phyloP scores from a whole-genome alignment of 2,888 invertebrate genomes.

The Parnassius orleans region DNA sequence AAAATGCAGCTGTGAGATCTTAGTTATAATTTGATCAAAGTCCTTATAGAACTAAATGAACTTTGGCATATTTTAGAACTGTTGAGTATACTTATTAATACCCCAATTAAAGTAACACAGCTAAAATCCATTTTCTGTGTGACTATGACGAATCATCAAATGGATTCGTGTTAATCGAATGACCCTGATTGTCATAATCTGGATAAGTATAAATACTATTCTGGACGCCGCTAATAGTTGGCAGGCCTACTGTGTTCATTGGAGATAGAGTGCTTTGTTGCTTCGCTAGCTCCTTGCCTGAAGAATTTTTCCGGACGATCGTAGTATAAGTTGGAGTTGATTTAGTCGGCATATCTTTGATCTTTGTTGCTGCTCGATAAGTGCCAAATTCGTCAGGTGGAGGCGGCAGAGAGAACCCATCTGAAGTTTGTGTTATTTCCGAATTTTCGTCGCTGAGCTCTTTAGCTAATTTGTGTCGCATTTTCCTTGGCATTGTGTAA shows the following conservation, averaged over 20 bases:
- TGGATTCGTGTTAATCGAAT: constrained; percentile 68
- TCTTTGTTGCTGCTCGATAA: constrained; percentile 63
- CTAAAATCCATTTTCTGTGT: constrained; percentile 32
- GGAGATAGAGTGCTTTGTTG: constrained; percentile 57
- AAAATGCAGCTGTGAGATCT: constrained; percentile 27
- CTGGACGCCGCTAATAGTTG: constrained; percentile 57
- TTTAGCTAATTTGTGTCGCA: constrained; percentile 59
- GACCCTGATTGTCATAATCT: constrained; percentile 55
- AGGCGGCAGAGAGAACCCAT: constrained; percentile 71
- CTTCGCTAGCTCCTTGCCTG: constrained; percentile 50
- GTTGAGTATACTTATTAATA: constrained; percentile 33
- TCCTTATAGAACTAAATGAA: constrained; percentile 48
- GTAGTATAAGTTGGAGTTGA: constrained; percentile 62
- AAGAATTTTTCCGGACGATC: constrained; percentile 53
- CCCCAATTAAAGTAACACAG: neutral
- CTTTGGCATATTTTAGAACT: constrained; percentile 46
- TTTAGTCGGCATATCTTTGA: constrained; percentile 63
- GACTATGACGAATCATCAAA: constrained; percentile 55
- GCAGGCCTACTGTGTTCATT: constrained; percentile 69
- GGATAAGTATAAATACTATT: constrained; percentile 64
- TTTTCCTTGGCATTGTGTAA: constrained; percentile 73
- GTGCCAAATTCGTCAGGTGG: constrained; percentile 73
- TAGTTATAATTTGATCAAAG: constrained; percentile 34
- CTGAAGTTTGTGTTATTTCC: constrained; percentile 69
- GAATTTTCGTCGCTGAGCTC: constrained; percentile 68